These are phyloP conservation scores for Pangasius macronema DNA, from an alignment of 2,797 vertebrate genomes.

Conservation along the genomic window DNA sequence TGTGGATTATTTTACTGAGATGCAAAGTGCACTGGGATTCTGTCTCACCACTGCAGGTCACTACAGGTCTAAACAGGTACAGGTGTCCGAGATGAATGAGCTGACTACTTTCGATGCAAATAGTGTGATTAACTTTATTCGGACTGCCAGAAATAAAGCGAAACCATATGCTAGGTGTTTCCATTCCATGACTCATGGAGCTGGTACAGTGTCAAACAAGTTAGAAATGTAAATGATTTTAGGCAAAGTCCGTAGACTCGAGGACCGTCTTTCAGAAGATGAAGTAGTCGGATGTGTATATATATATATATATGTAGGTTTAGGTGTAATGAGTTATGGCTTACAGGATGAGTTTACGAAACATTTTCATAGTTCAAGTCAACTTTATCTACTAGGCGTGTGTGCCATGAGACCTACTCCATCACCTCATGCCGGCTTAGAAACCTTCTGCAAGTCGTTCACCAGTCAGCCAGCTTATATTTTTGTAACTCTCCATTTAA, in stretches of 20 bases:
- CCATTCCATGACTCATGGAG: slow-evolving; percentile 11
- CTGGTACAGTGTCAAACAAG: background rate
- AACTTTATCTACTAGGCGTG: background rate
- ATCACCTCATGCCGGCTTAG: background rate
- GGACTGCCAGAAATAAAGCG: slow-evolving; percentile 23
- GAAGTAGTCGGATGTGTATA: background rate
- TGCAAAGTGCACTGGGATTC: slow-evolving; percentile 32
- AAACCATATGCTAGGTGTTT: slow-evolving; percentile 17
- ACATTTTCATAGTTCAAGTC: background rate
- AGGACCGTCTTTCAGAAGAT: background rate
- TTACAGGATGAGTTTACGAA: background rate
- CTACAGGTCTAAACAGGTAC: slow-evolving; percentile 26
- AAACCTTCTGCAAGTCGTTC: background rate
- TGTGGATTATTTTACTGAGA: slow-evolving; percentile 24
- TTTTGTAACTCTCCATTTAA: background rate
- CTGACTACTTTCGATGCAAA: slow-evolving; percentile 6
- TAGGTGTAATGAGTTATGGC: background rate
- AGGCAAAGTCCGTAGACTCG: background rate
- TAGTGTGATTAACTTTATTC: slow-evolving; percentile 29
- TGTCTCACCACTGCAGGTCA: slow-evolving; percentile 3
- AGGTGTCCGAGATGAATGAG: slow-evolving; percentile 30
- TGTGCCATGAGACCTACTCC: no score
- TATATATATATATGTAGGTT: background rate
- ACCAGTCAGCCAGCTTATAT: background rate
- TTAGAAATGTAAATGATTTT: background rate